Evolutionary conservation across 2,113 vertebrate genomes (phyloP), one percentile per base, ranked within the genome.

Genomic region (Peucedramus taeniatus): DNA sequence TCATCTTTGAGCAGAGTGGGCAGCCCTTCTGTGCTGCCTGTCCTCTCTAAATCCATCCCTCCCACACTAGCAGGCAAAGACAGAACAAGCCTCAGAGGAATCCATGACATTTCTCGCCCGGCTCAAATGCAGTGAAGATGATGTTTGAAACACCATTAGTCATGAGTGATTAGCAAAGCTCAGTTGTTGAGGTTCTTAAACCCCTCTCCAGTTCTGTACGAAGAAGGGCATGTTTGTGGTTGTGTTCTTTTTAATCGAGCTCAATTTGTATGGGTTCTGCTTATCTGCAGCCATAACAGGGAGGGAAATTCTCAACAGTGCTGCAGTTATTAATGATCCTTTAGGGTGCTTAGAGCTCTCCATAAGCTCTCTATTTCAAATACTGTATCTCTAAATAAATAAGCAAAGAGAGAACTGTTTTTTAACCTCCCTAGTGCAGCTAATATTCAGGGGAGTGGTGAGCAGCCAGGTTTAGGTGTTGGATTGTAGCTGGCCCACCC

Each of bases 111-210:
- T 97, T 96, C 89, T 96, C 1, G 13, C 88, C 83, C 9, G 1
- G 83, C 92, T 92, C 83, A 94, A 94, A 96, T 78, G 80, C 94
- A 93, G 83, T 75, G 83, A 81, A 68, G 88, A 96, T 78, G 92
- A 79, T 90, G 92, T 94, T 92, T 92, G 96, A 96, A 96, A 96
- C n/a, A 0, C 86, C 80, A 81, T 95, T 96, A 96, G 92, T 96
- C 96, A 95, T 96, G 95, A 94, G 77, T 89, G 88, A 96, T 96
- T 96, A 96, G 92, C 80, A 89, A 84, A 93, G 88, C 96, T 91
- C 93, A 65, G 88, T 82, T 94, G 57, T 61, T 89, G 96, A 94
- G 64, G 93, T 92, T 89, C 90, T 93, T 86, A 96, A 86, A 39
- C n/a, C 47, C 30, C 37, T 50, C 45, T 93, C 76, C 83, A 83